Base-by-base conservation (phyloP, 2,888 invertebrate species). In the Andrena flavipes region DNA sequence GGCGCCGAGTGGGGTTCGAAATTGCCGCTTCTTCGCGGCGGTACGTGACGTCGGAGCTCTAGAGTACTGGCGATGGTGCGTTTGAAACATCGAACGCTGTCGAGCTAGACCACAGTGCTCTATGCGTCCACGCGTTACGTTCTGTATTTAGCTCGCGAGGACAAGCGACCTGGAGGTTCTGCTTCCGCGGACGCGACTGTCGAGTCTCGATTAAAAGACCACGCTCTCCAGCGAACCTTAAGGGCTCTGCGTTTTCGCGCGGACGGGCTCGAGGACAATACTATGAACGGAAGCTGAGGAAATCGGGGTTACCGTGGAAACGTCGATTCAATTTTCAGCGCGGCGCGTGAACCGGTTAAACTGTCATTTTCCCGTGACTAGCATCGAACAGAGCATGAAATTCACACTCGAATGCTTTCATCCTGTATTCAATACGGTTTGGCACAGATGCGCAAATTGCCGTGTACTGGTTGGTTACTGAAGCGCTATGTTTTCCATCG, bases 261-360 rank as follows among this genome's bases (percentile, higher is more conserved):
- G 33, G 26, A 62, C 13, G n/a, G 2, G 26, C 8, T 3, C 16
- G 8, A 49, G 16, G 20, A 16, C 35, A 51, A 69, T 62, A 23
- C 30, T 56, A 23, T 2, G n/a, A 16, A 6, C 51, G 23, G 4
- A 16, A 16, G 49, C 30, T 16, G 51, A 68, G 29, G 42, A 70
- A 20, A 63, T 33, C 59, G 69, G 8, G 60, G 48, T 42, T 3
- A 8, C 10, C 10, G 33, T 35, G 67, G 54, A 70, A 63, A 51
- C 49, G 60, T 49, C 30, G 81, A 76, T 73, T 70, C 74, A 80
- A 79, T 80, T 86, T 80, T 51, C 64, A 48, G 29, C 62, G 13
- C 67, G 42, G 42, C 62, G 33, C 20, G 74, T 60, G 59, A 81
- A 65, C 48, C 59, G 54, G 67, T 76, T 73, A 56, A 76, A 35